These are phyloP conservation scores for Andinoacara biseriatus DNA, from an alignment of 2,113 vertebrate species.

Conservation along the genomic window DNA sequence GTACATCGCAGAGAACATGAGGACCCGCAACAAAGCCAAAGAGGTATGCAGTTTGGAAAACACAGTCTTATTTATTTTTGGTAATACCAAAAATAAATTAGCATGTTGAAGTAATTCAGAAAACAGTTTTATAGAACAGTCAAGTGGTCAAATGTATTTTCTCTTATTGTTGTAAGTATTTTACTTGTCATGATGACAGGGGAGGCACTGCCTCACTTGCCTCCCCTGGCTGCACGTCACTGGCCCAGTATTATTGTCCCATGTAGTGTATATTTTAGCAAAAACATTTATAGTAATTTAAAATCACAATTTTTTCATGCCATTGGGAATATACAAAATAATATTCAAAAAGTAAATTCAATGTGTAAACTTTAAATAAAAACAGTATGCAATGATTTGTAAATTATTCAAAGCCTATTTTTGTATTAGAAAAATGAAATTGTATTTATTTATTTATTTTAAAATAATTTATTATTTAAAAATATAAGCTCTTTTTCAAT, in stretches of 20 bases:
- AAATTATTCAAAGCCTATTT: not conserved
- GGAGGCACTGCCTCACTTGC: too few species aligned
- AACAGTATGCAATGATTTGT: not conserved
- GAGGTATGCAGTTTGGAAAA: slow-evolving; percentile 80
- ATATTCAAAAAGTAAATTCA: too few species aligned
- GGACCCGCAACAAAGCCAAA: slow-evolving; percentile 89
- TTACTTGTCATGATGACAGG: too few species aligned
- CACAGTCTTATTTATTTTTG: not conserved
- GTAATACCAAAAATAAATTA: not conserved
- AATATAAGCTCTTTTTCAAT: too few species aligned
- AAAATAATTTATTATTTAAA: not conserved
- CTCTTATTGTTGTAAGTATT: not conserved
- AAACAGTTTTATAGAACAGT: not conserved
- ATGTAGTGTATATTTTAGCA: too few species aligned
- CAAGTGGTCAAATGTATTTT: not conserved
- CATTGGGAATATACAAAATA: too few species aligned
- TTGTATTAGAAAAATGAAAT: not conserved
- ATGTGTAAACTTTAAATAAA: not conserved
- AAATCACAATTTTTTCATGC: too few species aligned
- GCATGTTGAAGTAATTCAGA: not conserved
- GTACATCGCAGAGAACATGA: slow-evolving; percentile 94
- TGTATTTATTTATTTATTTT: not conserved
- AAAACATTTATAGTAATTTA: too few species aligned
- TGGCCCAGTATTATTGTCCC: too few species aligned
- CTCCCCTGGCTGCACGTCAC: too few species aligned